Percentiles rank a stretch among this genome's conserved stretches.
Conservation (phyloP, 2,797 vertebrate species). For the Lophotriccus pileatus region DNA sequence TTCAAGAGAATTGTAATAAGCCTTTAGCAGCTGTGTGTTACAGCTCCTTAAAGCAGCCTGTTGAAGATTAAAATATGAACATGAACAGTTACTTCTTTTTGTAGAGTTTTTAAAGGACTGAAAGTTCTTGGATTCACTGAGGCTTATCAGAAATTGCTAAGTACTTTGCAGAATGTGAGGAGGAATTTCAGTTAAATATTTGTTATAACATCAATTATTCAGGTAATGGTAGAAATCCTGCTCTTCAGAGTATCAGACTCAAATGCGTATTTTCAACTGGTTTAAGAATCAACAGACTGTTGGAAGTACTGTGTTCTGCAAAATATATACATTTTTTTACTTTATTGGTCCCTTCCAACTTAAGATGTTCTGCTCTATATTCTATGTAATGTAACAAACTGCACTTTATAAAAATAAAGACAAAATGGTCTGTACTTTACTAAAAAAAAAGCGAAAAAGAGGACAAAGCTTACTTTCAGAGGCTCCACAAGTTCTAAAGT, state of each 20-base stretch:
- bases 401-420: neutral
- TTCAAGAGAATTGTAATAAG: conserved; percentile 87
- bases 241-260: neutral
- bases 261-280: accelerated
- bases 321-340: neutral
- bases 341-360: neutral
- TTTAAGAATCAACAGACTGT: neutral
- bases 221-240: neutral
- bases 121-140: neutral
- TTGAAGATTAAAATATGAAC: conserved; percentile 45
- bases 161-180: neutral
- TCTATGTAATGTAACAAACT: neutral
- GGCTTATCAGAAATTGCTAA: neutral
- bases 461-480: conserved; percentile 80
- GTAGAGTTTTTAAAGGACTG: neutral
- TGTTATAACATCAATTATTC: neutral
- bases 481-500: conserved; percentile 90
- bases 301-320: neutral
- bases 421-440: neutral
- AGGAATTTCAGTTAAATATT: neutral
- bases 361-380: neutral
- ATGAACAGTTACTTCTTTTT: neutral
- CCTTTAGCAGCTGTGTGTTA: conserved; percentile 86
- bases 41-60: conserved; percentile 86
- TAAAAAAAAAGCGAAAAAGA: neutral